Conservation (phyloP, 2,113 vertebrate species). For the Xenopus borealis region DNA sequence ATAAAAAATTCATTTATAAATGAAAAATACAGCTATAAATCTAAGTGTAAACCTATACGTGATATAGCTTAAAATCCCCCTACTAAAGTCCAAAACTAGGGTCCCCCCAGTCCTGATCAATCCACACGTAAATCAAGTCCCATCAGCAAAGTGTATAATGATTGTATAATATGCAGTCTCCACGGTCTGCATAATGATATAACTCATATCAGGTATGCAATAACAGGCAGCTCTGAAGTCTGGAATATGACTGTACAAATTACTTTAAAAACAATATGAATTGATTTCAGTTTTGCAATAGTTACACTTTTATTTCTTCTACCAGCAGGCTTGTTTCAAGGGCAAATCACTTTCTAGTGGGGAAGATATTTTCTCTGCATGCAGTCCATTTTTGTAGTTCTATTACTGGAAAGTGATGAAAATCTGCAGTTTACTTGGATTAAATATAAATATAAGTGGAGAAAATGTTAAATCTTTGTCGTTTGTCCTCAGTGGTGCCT, state of each 20-base stretch:
- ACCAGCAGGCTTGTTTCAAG: slow-evolving; percentile 45
- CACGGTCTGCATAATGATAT: too few relatives aligned
- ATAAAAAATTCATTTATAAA: too few relatives aligned
- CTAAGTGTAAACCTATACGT: too few relatives aligned
- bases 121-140: too few relatives aligned
- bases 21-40: too few relatives aligned
- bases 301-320: slow-evolving; percentile 43
- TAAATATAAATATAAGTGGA: slow-evolving; percentile 44
- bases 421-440: slow-evolving; percentile 46
- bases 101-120: too few relatives aligned
- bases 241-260: slow-evolving; percentile 8
- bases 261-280: slow-evolving; percentile 38
- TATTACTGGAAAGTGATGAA: slow-evolving; percentile 34
- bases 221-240: neutral
- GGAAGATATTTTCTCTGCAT: slow-evolving; percentile 45
- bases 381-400: slow-evolving; percentile 33
- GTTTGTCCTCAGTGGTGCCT: slow-evolving; percentile 40
- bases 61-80: too few relatives aligned
- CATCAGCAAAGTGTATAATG: too few relatives aligned
- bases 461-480: slow-evolving; percentile 41
- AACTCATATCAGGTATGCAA: too few relatives aligned
- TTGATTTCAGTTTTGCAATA: slow-evolving; percentile 45
- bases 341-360: slow-evolving; percentile 40
- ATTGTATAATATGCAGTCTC: too few relatives aligned
- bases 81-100: too few relatives aligned